Conservation (phyloP, 2,797 vertebrate species). For the Otolemur crassicaudatus region DNA sequence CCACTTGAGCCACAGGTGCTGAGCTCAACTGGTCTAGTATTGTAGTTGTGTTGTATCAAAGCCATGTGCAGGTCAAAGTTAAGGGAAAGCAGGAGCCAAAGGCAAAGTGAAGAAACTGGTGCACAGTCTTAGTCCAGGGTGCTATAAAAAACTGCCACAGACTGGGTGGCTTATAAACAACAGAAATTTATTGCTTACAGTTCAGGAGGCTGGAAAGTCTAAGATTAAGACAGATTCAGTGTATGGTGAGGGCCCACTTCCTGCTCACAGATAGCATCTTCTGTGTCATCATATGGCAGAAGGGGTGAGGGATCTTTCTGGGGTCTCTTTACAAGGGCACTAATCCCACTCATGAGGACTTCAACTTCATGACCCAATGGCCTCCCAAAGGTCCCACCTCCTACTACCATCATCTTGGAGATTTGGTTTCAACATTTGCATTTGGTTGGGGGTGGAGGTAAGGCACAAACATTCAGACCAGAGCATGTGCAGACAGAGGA, state of each 20-base stretch:
- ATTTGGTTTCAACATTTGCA: neutral
- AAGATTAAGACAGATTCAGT: neutral
- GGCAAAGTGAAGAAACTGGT: neutral
- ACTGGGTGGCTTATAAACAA: neutral
- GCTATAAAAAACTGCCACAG: neutral
- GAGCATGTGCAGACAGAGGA: neutral
- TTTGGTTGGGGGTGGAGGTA: neutral
- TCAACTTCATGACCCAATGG: neutral
- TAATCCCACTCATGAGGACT: neutral
- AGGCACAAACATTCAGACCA: neutral
- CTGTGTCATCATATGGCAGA: neutral
- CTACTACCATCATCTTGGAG: neutral
- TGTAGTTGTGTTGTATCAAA: neutral
- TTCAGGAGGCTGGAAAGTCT: neutral
- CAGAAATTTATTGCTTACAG: neutral
- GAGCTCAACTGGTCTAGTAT: too few relatives aligned
- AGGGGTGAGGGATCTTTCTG: neutral
- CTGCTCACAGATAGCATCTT: neutral
- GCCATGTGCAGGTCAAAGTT: neutral
- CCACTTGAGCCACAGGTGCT: too few relatives aligned
- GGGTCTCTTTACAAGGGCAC: neutral
- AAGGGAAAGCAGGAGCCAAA: neutral
- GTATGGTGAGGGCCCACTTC: neutral
- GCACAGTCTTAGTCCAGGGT: neutral
- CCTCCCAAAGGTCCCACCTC: neutral